Base-by-base conservation (phyloP, 2,113 vertebrate species). In the Paramisgurnus dabryanus region DNA sequence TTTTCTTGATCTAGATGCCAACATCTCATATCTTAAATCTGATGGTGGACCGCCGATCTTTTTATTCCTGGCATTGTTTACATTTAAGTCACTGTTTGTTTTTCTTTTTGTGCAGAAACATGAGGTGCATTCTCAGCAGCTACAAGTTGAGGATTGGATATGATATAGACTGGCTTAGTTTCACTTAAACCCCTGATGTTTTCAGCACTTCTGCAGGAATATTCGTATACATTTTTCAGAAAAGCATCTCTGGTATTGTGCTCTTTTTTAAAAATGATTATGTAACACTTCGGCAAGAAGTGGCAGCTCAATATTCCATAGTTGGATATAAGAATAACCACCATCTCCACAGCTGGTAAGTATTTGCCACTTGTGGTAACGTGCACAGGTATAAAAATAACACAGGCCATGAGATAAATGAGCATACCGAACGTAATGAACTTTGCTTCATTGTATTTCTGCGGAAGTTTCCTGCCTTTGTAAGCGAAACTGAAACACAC, bases 351-450 rank as follows among this genome's bases (percentile, higher is more conserved):
- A 2, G 95, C 94, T 0, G 95, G 94, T 64, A 95, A 86, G 78
- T 96, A 95, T 66, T 93, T 93, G 22, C 96, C 95, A 57, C 91
- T 90, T 0, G 95, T 96, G 41, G 92, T 96, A 22, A 92, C 88
- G 0, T 96, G 93, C 41, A 96, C 84, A 0, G 95, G 96, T 47
- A 97, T 91, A 80, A 98, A 97, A 1, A 94, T 93, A 34, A 95
- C 80, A 95, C 96, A 97, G 0, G 95, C 94, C 83, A 96, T 96
- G 67, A 97, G 95, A 84, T 95, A 97, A 80, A 96, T 93, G 6
- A 98, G 84, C 96, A 96, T 96, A 75, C 96, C 92, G 67, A 97
- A 97, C 4, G 96, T 97, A 84, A 96, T 95, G 88, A 96, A 96
- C 88, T 94, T 96, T 1, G 95, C 93, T 83, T 98, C 95, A 0